A percentile compares a stretch with the other conserved stretches of the same genome.
These are phyloP conservation scores for Nemoura dubitans DNA, from an alignment of 2,888 invertebrate species.

Conservation along the genomic window DNA sequence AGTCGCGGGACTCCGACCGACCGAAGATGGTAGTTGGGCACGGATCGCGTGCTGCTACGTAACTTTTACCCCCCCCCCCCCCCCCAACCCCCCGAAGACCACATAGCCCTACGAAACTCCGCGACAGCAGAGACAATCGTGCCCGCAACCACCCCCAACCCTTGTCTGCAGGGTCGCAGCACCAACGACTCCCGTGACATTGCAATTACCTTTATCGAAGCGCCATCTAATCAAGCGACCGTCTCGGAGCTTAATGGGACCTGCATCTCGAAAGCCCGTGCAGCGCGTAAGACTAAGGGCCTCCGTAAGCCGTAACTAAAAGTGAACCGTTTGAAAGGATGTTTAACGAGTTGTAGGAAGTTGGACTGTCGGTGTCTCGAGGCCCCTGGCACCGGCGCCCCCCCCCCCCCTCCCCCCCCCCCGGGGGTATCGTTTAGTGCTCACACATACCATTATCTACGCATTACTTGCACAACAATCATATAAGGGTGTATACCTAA, in stretches of 20 bases:
- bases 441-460: background rate
- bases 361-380: conserved; percentile 9
- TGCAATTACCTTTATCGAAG: conserved; percentile 33
- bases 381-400: conserved; percentile 9
- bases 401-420: no score
- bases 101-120: background rate
- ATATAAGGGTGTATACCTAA: background rate
- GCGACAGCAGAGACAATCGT: background rate
- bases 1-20: no score
- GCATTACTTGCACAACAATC: background rate
- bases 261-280: no score
- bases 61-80: background rate
- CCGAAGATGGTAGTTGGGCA: background rate
- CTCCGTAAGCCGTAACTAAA: background rate
- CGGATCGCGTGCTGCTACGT: conserved; percentile 20
- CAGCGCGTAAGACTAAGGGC: no score
- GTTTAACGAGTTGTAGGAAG: conserved; percentile 22
- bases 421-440: background rate
- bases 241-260: background rate
- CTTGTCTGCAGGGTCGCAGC: background rate
- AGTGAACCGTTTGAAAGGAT: background rate
- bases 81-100: background rate
- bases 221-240: conserved; percentile 22
- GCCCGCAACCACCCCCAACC: background rate
- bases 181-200: background rate